Percentiles rank a stretch among this genome's conserved stretches.
These are phyloP conservation scores for Speoplatyrhinus poulsoni DNA, from an alignment of 2,113 vertebrate species.

Conservation along the genomic window DNA sequence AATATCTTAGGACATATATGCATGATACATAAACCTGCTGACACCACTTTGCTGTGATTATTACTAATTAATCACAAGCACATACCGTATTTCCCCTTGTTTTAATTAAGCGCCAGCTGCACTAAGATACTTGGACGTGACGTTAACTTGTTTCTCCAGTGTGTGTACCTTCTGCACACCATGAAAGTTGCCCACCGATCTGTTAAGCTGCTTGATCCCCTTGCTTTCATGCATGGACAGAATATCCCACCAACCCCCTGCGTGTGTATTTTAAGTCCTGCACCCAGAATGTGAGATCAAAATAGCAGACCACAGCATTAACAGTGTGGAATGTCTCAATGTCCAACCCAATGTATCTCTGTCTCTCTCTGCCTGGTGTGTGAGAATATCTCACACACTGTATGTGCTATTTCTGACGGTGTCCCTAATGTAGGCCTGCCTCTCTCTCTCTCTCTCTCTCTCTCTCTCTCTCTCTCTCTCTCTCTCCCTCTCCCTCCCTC, in stretches of 20 bases:
- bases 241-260: not conserved
- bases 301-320: conserved; percentile 12
- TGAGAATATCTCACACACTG: not conserved
- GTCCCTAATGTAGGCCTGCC: not conserved
- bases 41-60: not conserved
- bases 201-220: conserved; percentile 38
- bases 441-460: not conserved
- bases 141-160: not conserved
- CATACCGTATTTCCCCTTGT: not conserved
- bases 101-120: not conserved
- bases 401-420: not conserved
- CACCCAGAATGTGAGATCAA: conserved; percentile 52
- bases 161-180: conserved; percentile 4
- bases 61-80: no score
- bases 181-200: conserved; percentile 6
- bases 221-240: conserved; percentile 43
- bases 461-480: conserved; percentile 14
- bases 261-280: conserved; percentile 33
- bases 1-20: not conserved
- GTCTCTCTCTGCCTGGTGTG: not conserved
- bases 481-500: conserved; percentile 36
- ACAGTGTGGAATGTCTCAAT: not conserved
- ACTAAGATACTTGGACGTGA: not conserved
- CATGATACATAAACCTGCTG: no score
- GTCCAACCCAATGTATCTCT: not conserved